A percentile compares a stretch with the other conserved stretches of the same genome.
phyloP scores from a whole-genome alignment of 2,113 vertebrate genomes.

The Pluvialis apricaria region DNA sequence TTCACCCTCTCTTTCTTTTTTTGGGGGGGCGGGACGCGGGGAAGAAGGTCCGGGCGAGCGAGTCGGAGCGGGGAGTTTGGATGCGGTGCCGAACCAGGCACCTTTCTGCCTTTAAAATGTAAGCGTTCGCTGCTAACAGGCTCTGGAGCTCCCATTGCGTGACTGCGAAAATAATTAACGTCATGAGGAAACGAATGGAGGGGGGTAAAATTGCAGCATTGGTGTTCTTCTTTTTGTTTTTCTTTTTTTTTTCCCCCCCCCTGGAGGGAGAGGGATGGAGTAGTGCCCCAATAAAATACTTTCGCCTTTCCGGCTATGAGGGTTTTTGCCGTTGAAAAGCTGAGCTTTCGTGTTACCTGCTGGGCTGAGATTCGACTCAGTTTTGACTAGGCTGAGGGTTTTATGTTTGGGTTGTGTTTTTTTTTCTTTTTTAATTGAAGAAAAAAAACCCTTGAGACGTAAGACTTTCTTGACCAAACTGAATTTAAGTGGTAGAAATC shows the following conservation, averaged over 20 bases:
- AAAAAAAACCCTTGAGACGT: fast-evolving
- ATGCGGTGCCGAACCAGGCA: neutral
- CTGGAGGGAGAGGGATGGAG: neutral
- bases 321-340: neutral
- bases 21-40: too few relatives aligned
- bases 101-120: neutral
- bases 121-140: fast-evolving
- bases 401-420: neutral
- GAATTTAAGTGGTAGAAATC: neutral
- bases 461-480: neutral
- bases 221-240: too few relatives aligned
- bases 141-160: neutral
- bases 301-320: fast-evolving
- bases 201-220: neutral
- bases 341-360: neutral
- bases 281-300: neutral
- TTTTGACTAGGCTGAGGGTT: neutral
- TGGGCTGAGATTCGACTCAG: neutral
- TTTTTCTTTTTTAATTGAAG: neutral
- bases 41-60: neutral
- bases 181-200: neutral
- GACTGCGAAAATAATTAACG: neutral
- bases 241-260: too few relatives aligned
- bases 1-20: neutral
- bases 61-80: neutral